Evolutionary conservation across 2,888 invertebrate genomes (phyloP).

Genomic region (Callosobruchus maculatus): DNA sequence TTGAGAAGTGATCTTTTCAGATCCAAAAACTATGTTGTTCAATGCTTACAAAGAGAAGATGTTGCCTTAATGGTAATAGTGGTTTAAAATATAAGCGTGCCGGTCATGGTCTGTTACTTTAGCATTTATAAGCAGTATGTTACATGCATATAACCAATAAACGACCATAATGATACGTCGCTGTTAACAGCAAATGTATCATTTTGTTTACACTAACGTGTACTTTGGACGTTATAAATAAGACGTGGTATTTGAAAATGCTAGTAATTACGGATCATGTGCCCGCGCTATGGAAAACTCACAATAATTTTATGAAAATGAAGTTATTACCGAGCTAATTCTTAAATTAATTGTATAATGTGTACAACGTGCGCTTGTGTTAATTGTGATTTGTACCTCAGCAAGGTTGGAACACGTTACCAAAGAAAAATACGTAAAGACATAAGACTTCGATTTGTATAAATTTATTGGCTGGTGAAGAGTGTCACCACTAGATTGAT

Average conservation of each 20-base stretch:
- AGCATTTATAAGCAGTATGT: slow-evolving; percentile 14
- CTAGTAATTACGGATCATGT: slow-evolving; percentile 18
- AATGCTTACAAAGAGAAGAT: not conserved
- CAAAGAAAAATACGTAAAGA: not conserved
- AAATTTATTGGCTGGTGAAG: no score
- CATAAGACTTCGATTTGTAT: no score
- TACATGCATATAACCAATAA: slow-evolving; percentile 17
- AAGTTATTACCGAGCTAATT: slow-evolving; percentile 12
- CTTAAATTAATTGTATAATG: slow-evolving; percentile 6
- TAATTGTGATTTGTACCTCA: not conserved
- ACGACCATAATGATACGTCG: slow-evolving; percentile 16
- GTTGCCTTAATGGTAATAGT: not conserved
- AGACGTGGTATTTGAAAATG: slow-evolving; percentile 19
- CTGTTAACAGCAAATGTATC: slow-evolving; percentile 13
- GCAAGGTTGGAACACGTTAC: not conserved
- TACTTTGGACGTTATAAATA: slow-evolving; percentile 19
- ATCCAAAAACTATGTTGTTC: no score
- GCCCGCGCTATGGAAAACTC: slow-evolving; percentile 9
- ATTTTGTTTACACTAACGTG: slow-evolving; percentile 14
- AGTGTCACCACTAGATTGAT: no score
- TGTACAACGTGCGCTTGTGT: not conserved
- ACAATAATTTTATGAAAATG: slow-evolving; percentile 14
- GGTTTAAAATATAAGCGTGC: slow-evolving; percentile 10
- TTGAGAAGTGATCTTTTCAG: no score
- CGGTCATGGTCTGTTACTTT: slow-evolving; percentile 15